Base-by-base conservation (phyloP, 2,797 vertebrate species). In the Linurgus olivaceus region DNA sequence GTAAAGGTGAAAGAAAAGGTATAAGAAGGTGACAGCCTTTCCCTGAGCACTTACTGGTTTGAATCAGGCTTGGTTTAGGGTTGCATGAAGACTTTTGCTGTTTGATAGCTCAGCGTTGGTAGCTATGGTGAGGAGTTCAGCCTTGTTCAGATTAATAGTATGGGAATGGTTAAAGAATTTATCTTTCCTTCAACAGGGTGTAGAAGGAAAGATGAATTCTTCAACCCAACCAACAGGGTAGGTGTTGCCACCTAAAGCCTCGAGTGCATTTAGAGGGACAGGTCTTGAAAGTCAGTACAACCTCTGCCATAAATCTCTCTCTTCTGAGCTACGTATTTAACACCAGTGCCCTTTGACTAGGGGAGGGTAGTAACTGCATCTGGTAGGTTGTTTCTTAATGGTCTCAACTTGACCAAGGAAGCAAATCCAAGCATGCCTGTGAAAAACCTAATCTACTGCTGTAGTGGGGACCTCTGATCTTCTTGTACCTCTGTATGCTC, bases 241-340 rank as follows among this genome's bases (percentile, higher is more conserved):
- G 14, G 6, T 3, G 5, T 24, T 58, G 19, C 38, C 29, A 10
- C 31, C 21, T 86, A 44, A 67, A 62, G 5, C 19, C 20, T 82
- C 17, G 48, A 29, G 11, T 19, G 17, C 2, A 0, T 54, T 54
- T 79, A 33, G 48, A 67, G 52, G 14, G 25, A 37, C 35, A 44
- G 17, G 7, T 48, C 9, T 57, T 26, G 13, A 66, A 52, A 52
- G 13, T 62, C 31, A 10, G 8, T 4, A 3, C 8, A 68, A 24
- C 8, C 9, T 68, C 40, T 65, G 31, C 21, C 24, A 40, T 26
- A 55, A 18, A 9, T 9, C 2, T 15, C 3, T 57, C 5, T 31
- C 10, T 78, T 51, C 12, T 38, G 17, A 65, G 33, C 6, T 17
- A 9, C 1, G 0, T 2, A 3, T 42, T 42, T 51, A 47, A 29